phyloP scores from a whole-genome alignment of 2,888 invertebrate species.

The Euplagia quadripunctaria region DNA sequence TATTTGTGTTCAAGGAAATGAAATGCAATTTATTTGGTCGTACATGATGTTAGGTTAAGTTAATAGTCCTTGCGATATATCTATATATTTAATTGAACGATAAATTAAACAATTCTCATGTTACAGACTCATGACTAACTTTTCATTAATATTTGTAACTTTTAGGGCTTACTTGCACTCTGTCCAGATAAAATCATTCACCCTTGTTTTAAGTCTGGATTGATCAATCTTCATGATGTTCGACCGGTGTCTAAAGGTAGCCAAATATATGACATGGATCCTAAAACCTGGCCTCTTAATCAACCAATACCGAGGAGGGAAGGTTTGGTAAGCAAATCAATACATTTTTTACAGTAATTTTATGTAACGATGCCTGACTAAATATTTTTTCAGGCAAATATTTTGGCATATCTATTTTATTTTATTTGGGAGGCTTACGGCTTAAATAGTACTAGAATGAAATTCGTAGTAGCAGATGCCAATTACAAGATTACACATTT shows the following conservation, averaged over 20 bases:
- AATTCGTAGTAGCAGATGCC: too few relatives aligned
- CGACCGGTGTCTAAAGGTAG: constrained; percentile 87
- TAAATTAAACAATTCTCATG: background rate
- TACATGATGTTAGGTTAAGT: too few relatives aligned
- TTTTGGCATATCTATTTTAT: too few relatives aligned
- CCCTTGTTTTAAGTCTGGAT: constrained; percentile 78
- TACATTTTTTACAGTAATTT: background rate
- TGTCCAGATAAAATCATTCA: constrained; percentile 75
- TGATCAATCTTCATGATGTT: constrained; percentile 64
- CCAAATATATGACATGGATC: constrained; percentile 88
- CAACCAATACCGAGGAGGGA: constrained; percentile 90
- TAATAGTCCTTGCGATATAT: too few relatives aligned
- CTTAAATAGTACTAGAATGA: too few relatives aligned
- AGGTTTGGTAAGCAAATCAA: constrained; percentile 63
- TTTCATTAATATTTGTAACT: background rate
- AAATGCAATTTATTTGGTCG: too few relatives aligned
- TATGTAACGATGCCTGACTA: too few relatives aligned
- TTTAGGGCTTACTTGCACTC: constrained; percentile 82
- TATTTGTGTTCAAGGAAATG: too few relatives aligned
- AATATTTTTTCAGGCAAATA: too few relatives aligned
- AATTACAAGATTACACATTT: too few relatives aligned
- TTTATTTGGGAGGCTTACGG: too few relatives aligned
- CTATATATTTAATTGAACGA: too few relatives aligned
- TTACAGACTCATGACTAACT: background rate
- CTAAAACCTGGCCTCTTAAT: constrained; percentile 88